Evolutionary conservation across 2,888 invertebrate species (phyloP), one percentile per base, ranked within the genome.

Genomic region (Andrena haemorrhoa): DNA sequence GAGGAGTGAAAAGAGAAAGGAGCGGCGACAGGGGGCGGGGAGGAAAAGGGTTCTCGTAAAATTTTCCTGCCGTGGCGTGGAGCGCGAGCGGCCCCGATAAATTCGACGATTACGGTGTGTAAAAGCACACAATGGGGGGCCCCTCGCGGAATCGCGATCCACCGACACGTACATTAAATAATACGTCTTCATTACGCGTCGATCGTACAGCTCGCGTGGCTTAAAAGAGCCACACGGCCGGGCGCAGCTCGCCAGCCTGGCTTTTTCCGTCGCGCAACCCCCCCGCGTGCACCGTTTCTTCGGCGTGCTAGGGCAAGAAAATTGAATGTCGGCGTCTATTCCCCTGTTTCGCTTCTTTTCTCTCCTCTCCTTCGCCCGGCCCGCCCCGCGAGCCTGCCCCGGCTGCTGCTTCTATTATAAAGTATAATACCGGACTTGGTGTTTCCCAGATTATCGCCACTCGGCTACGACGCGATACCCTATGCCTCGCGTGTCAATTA

Each of bases 401-500:
- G 26, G n/a, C 70, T 70, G 61, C 72, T 78, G 72, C 68, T 77
- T 35, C 86, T 79, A 92, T 92, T 92, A 92, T 88, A 92, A 93
- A 93, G 92, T 93, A 91, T 93, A 93, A 92, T 92, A 86, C 85
- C 88, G 88, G 79, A 82, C 85, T 86, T 76, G 85, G 76, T 89
- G 89, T 88, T 88, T 88, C 88, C 90, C 90, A 91, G 92, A 92
- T 92, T 91, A 91, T 88, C 87, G 89, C 88, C 80, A 86, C 85
- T 88, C 88, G 83, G 66, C 82, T 79, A 88, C 87, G 82, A 89
- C 86, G 89, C 89, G 89, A 91, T 90, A 91, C 88, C 88, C 85
- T 84, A 80, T 86, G 86, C 87, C 89, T 91, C 90, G 92, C 92
- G 92, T 93, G 93, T 91, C 92, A 91, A 92, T 92, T 92, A 90